Base-by-base conservation (phyloP, 2,888 invertebrate species). In the Drosophila recens region DNA sequence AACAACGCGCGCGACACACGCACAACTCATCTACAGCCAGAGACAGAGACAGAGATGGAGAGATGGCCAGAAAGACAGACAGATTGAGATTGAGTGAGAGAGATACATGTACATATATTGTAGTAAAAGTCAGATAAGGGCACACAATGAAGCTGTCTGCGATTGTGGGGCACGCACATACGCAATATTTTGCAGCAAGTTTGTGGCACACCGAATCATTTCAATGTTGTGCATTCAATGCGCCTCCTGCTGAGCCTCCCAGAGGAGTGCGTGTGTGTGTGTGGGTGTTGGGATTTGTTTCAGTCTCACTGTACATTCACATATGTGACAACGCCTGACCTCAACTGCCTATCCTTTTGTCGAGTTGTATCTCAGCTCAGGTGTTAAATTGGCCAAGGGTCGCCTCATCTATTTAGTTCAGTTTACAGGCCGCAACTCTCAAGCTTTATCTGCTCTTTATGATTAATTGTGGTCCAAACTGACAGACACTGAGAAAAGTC, bases 131-230 rank as follows among this genome's bases (percentile, higher is more conserved):
- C 34, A 17, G 17, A 45, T 42, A 42, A 36, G 61, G 53, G 53
- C n/a, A n/a, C n/a, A 57, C 43, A 40, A 27, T 34, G 40, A 33
- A 17, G 67, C 46, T 61, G 68, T 61, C 67, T 63, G 48, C 15
- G 51, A 20, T 34, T 69, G 48, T 49, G 52, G 0, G 65, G 56
- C 83, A 83, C 83, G 83, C 83, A 74, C 82, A 84, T 70, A 72
- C 79, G 85, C 83, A 82, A 84, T 84, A 89, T 84, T 84, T 84
- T 85, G 86, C 80, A 89, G 82, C 76, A 67, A 89, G 85, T 87
- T 80, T 84, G 89, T 70, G 89, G 89, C 85, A 68, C 67, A 79
- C 87, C 85, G 68, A 87, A 84, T 84, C 73, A 82, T 87, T 89
- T 74, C 68, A 71, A 73, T 64, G 58, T 68, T 87, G 79, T 84